These are phyloP conservation scores for Liposcelis brunnea DNA, from an alignment of 2,888 invertebrate species.

Conservation along the genomic window DNA sequence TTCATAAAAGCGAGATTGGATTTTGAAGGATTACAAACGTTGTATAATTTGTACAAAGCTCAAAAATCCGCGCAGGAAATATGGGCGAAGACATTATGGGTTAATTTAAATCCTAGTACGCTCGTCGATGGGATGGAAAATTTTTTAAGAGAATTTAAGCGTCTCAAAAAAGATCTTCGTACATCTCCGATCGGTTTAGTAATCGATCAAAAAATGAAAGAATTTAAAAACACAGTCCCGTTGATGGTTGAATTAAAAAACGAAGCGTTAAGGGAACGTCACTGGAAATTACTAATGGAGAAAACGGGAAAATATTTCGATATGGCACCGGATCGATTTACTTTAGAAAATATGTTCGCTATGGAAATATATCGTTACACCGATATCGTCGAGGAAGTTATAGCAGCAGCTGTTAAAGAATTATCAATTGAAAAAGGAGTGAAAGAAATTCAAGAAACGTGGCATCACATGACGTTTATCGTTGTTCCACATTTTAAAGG, in stretches of 20 bases:
- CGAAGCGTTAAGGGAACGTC: slow-evolving; percentile 74
- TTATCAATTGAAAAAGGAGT: slow-evolving; percentile 79
- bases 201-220: slow-evolving; percentile 69
- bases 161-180: slow-evolving; percentile 44
- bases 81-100: slow-evolving; percentile 82
- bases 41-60: slow-evolving; percentile 61
- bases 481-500: slow-evolving; percentile 48
- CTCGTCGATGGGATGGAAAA: slow-evolving; percentile 72
- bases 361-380: slow-evolving; percentile 80
- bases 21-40: slow-evolving; percentile 44
- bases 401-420: slow-evolving; percentile 78
- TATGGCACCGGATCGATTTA: slow-evolving; percentile 77
- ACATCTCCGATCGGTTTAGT: slow-evolving; percentile 42
- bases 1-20: slow-evolving; percentile 46
- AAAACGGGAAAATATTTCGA: slow-evolving; percentile 70
- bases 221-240: slow-evolving; percentile 72
- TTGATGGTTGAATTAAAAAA: slow-evolving; percentile 82
- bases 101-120: slow-evolving; percentile 65
- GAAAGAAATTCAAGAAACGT: slow-evolving; percentile 60
- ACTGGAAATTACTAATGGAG: slow-evolving; percentile 77
- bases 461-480: slow-evolving; percentile 45
- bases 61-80: slow-evolving; percentile 58
- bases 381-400: slow-evolving; percentile 71
- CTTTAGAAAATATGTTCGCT: slow-evolving; percentile 77
- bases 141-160: slow-evolving; percentile 61